A percentile compares a stretch with the other conserved stretches of the same genome.
Conservation (phyloP, 2,888 invertebrate genomes). For the Drepanosiphum platanoidis region DNA sequence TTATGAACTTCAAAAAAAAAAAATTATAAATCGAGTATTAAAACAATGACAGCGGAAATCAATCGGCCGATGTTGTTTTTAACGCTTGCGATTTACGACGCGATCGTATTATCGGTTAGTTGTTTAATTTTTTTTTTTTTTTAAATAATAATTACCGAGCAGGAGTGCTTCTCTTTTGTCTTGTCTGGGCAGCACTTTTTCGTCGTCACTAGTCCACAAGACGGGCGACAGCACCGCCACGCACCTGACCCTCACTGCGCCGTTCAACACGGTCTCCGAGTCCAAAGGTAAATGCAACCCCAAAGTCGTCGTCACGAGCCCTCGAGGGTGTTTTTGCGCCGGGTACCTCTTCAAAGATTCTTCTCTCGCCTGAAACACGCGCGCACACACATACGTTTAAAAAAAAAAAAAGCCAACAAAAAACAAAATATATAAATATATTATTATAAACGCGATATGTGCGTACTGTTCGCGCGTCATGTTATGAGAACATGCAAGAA, state of each 20-base stretch:
- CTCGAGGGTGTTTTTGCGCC: conserved; percentile 71
- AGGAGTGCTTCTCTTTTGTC: conserved; percentile 74
- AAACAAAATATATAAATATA: not conserved
- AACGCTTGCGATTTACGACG: no score
- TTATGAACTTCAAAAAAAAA: no score
- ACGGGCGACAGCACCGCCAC: conserved; percentile 72
- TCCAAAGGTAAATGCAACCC: conserved; percentile 68
- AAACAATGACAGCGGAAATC: no score
- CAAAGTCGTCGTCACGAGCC: conserved; percentile 72
- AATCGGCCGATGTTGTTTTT: no score
- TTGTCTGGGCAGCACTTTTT: conserved; percentile 70
- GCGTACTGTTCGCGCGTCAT: not conserved
- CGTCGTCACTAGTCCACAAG: conserved; percentile 72
- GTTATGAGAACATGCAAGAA: not conserved
- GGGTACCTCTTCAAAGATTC: conserved; percentile 69
- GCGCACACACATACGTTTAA: conserved; percentile 62
- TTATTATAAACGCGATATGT: not conserved
- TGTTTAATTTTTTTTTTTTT: not conserved
- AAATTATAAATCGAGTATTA: no score
- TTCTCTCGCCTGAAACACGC: conserved; percentile 68
- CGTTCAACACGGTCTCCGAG: conserved; percentile 49
- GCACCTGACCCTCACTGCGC: conserved; percentile 71
- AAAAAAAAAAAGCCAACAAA: no score
- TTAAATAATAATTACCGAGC: conserved; percentile 69
- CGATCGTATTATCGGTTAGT: no score